These are phyloP conservation scores for Xerus inauris DNA, from an alignment of 2,113 vertebrate genomes.

Conservation along the genomic window DNA sequence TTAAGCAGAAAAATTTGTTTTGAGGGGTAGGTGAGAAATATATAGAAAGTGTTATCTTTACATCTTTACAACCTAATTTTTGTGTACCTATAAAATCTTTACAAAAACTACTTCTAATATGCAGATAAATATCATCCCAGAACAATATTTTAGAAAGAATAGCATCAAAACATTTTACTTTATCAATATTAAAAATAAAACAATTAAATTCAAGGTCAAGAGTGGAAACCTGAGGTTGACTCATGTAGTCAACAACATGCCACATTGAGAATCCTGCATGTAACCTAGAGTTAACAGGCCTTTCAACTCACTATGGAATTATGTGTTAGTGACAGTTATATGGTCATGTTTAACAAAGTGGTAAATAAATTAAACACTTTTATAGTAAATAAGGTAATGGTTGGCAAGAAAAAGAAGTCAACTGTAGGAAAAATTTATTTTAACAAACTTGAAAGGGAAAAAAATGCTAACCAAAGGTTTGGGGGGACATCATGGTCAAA, in stretches of 20 bases:
- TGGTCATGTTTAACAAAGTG: neutral
- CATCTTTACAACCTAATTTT: neutral
- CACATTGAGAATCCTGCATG: neutral
- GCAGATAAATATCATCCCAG: neutral
- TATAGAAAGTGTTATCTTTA: neutral
- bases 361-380: neutral
- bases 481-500: neutral
- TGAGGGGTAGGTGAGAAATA: neutral
- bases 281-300: neutral
- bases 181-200: neutral
- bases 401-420: neutral
- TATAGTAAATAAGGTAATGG: neutral
- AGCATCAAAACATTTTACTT: neutral
- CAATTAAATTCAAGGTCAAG: neutral
- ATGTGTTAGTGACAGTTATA: conserved; percentile 15
- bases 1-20: neutral
- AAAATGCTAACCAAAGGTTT: neutral
- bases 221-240: neutral
- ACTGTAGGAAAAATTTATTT: neutral
- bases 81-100: neutral
- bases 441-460: neutral
- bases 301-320: neutral
- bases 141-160: neutral
- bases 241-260: neutral
- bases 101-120: neutral